Evolutionary conservation across 2,888 invertebrate genomes (phyloP), one percentile per base, ranked within the genome.

Genomic region (Oligia fasciuncula): DNA sequence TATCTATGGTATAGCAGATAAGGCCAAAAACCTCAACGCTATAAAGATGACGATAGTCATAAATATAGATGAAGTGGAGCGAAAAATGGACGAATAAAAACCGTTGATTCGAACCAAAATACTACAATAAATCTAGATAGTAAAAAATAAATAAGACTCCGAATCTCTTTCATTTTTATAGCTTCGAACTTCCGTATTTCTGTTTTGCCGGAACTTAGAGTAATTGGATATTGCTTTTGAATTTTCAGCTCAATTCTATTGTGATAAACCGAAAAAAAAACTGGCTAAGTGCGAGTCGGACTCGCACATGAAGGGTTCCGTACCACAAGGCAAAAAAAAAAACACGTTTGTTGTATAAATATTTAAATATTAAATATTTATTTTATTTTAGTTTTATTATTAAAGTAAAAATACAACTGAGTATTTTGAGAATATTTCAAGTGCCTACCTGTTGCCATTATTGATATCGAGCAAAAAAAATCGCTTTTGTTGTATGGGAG

Each of bases 21-120:
- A 69, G 29, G 29, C 19, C 54, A 74, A 29, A 29, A 23, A 1
- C 43, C 43, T 43, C 70, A 57, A 46, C 29, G 46, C 43, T 46
- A 54, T 29, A 74, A 49, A 49, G 4, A n/a, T 19, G 60, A 3
- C 63, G 23, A 46, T 17, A 23, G 5, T 4, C n/a, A n/a, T 17
- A 54, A 65, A 35, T 77, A 65, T 35, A 54, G 23, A 46, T n/a
- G 19, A 54, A 63, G 4, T 80, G 35, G 51, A 70, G 62, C 62
- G 62, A 43, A 35, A 62, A 62, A 70, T 60, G n/a, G n/a, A n/a
- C 43, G 11, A 51, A 80, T 78, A 51, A 62, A 77, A 82, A 54
- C 8, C n/a, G 3, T 51, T 78, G 57, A 46, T 29, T 40, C 43
- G 35, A 29, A 67, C 11, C 0, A 23, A 65, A 77, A 35, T 60